Evolutionary conservation across 2,888 invertebrate genomes (phyloP).

Genomic region (Scaptomyza polygonia): DNA sequence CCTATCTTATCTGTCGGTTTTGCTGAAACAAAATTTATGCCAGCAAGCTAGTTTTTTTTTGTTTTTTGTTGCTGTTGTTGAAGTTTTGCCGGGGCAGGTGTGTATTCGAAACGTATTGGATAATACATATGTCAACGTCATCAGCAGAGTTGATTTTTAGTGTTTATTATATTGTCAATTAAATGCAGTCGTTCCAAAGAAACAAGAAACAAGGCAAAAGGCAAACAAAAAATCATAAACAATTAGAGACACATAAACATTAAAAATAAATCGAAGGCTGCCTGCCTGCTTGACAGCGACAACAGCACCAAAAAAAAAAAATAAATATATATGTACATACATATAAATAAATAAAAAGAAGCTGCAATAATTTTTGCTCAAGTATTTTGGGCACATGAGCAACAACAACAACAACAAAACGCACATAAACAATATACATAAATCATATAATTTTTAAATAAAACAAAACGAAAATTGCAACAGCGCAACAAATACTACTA

Average conservation of each 20-base stretch:
- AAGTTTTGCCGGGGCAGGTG: slow-evolving; percentile 12
- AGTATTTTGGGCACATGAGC: slow-evolving; percentile 62
- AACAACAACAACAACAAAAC: slow-evolving; percentile 21
- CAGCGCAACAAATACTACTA: slow-evolving; percentile 56
- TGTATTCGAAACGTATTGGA: slow-evolving; percentile 59
- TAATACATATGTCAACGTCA: slow-evolving; percentile 64
- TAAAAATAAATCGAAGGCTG: slow-evolving; percentile 80
- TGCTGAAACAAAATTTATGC: slow-evolving; percentile 76
- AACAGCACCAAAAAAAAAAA: slow-evolving; percentile 36
- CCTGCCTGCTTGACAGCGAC: slow-evolving; percentile 58
- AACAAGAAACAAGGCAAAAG: neutral
- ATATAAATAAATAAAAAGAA: slow-evolving; percentile 57
- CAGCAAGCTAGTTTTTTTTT: slow-evolving; percentile 32
- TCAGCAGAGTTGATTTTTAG: slow-evolving; percentile 21
- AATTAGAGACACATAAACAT: slow-evolving; percentile 78
- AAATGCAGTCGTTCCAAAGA: slow-evolving; percentile 56
- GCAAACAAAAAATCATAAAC: slow-evolving; percentile 68
- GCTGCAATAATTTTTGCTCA: slow-evolving; percentile 75
- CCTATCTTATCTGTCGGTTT: slow-evolving; percentile 66
- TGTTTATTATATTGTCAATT: slow-evolving; percentile 76
- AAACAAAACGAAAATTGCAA: slow-evolving; percentile 77
- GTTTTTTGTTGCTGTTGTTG: slow-evolving; percentile 9
- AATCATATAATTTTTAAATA: slow-evolving; percentile 75
- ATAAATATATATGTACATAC: neutral
- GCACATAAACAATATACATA: slow-evolving; percentile 68